Percentiles rank a stretch among this genome's conserved stretches.
phyloP scores from a whole-genome alignment of 2,797 vertebrate genomes.

The Peromyscus melanophrys region DNA sequence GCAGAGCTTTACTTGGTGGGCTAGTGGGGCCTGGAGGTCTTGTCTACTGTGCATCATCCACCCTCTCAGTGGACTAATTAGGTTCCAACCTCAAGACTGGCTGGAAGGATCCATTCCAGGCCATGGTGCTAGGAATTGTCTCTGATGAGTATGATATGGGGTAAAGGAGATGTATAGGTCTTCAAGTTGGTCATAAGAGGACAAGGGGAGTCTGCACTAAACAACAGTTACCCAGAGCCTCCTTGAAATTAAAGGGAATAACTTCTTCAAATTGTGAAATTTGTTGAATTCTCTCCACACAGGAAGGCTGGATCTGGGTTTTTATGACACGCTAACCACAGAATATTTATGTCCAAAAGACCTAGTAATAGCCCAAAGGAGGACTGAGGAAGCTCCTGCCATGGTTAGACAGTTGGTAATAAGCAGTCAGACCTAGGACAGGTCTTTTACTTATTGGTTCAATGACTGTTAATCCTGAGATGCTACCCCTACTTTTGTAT shows the following conservation, averaged over 20 bases:
- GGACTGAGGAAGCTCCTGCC: background rate
- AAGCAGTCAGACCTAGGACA: background rate
- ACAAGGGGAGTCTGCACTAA: background rate
- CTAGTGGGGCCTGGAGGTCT: background rate
- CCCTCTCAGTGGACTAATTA: background rate
- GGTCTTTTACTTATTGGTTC: background rate
- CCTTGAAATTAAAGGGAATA: constrained; percentile 3
- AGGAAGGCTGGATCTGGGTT: constrained; percentile 19
- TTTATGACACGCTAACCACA: background rate
- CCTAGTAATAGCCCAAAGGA: background rate
- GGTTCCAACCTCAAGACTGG: background rate
- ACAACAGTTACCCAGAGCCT: background rate
- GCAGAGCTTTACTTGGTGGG: background rate
- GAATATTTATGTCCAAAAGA: background rate
- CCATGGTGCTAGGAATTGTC: background rate
- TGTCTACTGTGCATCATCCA: fast-evolving
- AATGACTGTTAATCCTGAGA: background rate
- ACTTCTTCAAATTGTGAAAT: constrained; percentile 16
- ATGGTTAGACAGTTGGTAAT: background rate
- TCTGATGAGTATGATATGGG: background rate
- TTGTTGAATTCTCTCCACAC: background rate
- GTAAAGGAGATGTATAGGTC: background rate
- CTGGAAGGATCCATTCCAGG: background rate
- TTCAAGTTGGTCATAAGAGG: background rate
- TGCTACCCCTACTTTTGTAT: background rate